Conservation (phyloP, 2,888 invertebrate species). For the Clitarchus hookeri region DNA sequence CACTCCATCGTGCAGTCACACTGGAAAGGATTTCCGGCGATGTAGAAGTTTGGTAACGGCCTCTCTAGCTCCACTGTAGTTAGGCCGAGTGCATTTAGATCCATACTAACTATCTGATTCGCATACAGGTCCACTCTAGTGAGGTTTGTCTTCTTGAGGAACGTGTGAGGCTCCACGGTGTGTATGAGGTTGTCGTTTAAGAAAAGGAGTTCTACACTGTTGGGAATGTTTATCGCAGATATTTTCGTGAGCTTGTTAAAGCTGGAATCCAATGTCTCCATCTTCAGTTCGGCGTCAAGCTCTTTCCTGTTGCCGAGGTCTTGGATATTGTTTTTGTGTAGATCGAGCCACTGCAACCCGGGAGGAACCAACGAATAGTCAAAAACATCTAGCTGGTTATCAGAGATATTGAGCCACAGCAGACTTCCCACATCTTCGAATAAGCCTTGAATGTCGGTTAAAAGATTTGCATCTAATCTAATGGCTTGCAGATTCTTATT, state of each 20-base stretch:
- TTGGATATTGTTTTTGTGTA: constrained; percentile 83
- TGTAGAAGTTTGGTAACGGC: constrained; percentile 85
- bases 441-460: constrained; percentile 80
- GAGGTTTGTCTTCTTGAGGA: constrained; percentile 85
- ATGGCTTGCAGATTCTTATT: constrained; percentile 83
- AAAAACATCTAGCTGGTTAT: constrained; percentile 86
- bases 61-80: constrained; percentile 77
- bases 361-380: constrained; percentile 84
- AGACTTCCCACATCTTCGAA: constrained; percentile 83
- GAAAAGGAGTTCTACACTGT: constrained; percentile 83
- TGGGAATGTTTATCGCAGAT: constrained; percentile 76
- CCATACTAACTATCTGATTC: constrained; percentile 88
- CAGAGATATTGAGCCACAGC: constrained; percentile 88
- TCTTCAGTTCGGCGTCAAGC: constrained; percentile 69
- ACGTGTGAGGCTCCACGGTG: constrained; percentile 85
- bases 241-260: constrained; percentile 85
- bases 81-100: constrained; percentile 83
- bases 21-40: constrained; percentile 91
- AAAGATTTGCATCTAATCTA: constrained; percentile 81
- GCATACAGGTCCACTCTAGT: constrained; percentile 91
- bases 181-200: constrained; percentile 88
- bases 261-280: constrained; percentile 88
- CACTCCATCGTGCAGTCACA: constrained; percentile 97
- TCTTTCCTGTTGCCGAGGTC: constrained; percentile 78
- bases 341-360: constrained; percentile 84